Evolutionary conservation across 2,888 invertebrate genomes (phyloP).

Genomic region (Deroplatys truncata): DNA sequence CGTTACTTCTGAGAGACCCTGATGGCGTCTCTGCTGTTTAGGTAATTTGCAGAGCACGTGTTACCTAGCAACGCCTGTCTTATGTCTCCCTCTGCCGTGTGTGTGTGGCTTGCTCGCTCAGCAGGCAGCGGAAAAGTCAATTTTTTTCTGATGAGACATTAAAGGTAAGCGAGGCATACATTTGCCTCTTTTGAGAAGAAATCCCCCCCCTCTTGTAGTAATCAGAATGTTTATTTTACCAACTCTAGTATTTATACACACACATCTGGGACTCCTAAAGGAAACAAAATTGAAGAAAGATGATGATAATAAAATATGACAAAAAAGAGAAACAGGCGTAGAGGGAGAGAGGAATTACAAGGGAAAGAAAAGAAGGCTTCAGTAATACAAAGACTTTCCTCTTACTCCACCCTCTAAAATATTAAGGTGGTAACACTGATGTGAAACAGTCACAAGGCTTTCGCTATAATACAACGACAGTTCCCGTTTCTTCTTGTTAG

Average conservation of each 20-base stretch:
- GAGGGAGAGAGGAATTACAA: neutral
- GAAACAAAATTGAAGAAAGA: neutral
- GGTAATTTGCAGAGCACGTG: too few species aligned
- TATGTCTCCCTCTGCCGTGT: neutral
- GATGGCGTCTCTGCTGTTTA: too few species aligned
- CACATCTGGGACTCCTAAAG: neutral
- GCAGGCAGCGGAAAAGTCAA: neutral
- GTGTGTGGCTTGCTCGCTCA: neutral
- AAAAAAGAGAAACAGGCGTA: neutral
- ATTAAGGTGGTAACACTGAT: neutral
- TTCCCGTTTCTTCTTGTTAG: too few species aligned
- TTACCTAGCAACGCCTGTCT: too few species aligned
- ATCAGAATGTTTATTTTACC: neutral
- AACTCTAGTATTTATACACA: neutral
- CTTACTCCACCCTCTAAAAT: neutral
- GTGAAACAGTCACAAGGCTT: too few species aligned
- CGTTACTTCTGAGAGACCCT: too few species aligned
- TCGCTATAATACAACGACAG: too few species aligned
- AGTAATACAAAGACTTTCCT: neutral
- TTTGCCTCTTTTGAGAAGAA: slow-evolving; percentile 29
- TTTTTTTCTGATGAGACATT: slow-evolving; percentile 1
- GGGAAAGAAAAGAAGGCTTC: neutral
- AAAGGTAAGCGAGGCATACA: slow-evolving; percentile 20
- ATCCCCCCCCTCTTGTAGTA: neutral
- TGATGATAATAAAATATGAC: neutral